Base-by-base conservation (phyloP, 2,113 vertebrate species). In the Acrocephalus arundinaceus region DNA sequence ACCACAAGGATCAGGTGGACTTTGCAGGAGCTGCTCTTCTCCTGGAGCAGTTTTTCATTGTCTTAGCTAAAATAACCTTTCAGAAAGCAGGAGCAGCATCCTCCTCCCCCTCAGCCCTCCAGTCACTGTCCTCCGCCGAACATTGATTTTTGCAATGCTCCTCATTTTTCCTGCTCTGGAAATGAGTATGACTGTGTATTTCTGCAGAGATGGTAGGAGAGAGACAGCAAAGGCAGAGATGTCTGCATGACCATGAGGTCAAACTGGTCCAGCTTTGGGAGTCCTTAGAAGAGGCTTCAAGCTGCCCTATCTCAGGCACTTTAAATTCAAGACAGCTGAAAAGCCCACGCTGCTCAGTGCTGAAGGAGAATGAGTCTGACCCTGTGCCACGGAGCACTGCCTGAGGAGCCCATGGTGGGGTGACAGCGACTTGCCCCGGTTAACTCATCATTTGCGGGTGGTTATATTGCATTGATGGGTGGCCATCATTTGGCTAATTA, bases 61-160 rank as follows among this genome's bases (percentile, higher is more conserved):
- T 87, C 83, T 86, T 57, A 63, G 91, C 79, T 83, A 61, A 79
- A 85, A 85, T 51, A 85, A 87, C 79, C 83, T 92, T 87, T 79
- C 43, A 41, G 86, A 96, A 71, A 39, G 58, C 7, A 8, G 61
- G 46, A 93, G 80, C 76, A 77, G 51, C 62, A 31, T 90, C 65
- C 65, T 70, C 79, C 83, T 93, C 66, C 88, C 87, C 85, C 88
- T 70, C 90, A 80, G 20, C 79, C 82, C 85, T 90, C 61, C 72
- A 35, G 87, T 59, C 37, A 37, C 76, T 59, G 84, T 72, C 89
- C 76, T 84, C 59, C 1, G 4, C 83, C 33, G n/a, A 87, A 49
- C 85, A 85, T 51, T 54, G 90, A 90, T 90, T 94, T 92, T 78
- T 61, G n/a, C 73, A 77, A 20, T 6, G 31, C 71, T 74, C 78